Base-by-base conservation (phyloP, 2,797 vertebrate genomes). In the Pteronotus mesoamericanus region DNA sequence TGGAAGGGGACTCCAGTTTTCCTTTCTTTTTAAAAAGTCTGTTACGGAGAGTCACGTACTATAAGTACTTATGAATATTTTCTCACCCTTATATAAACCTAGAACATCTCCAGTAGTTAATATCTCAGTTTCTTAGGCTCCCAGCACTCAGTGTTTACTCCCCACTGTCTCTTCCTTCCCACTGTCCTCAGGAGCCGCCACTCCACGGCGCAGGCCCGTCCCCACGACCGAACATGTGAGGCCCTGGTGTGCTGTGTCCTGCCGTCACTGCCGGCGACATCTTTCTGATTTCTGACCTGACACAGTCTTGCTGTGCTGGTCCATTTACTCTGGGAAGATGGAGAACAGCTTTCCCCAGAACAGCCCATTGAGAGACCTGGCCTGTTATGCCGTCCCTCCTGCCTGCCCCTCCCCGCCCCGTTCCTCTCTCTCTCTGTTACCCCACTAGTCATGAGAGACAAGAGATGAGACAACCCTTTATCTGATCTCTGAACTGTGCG, bases 311-410 rank as follows among this genome's bases (percentile, higher is more conserved):
- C 42, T 84, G 22, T 18, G 86, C 83, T 94, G 29, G 55, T 57
- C 37, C 14, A 3, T 87, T 64, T 69, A 16, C 37, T 87, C 84
- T 21, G 68, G 77, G 69, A 88, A 93, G 71, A 64, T 59, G 39
- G 21, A 72, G 39, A 68, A 55, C 7, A 21, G 57, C 85, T 91
- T 94, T 95, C 78, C 46, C 95, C 74, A 83, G 7, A 94, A 82
- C 78, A 68, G 61, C 55, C 72, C 80, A 84, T 78, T 86, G 86
- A 69, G 80, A 89, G 92, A 24, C 75, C 53, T 83, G 92, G 89
- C 72, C 89, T 94, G 84, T 44, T 53, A 83, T 6, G 71, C 0
- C 26, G 82, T 74, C 55, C n/a, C n/a, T n/a, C 34, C 8, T 55
- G 26, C 53, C 21, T 5, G 8, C 15, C 32, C 21, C 34, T 68